Evolutionary conservation across 2,888 invertebrate species (phyloP).

Genomic region (Diarsia mendica): DNA sequence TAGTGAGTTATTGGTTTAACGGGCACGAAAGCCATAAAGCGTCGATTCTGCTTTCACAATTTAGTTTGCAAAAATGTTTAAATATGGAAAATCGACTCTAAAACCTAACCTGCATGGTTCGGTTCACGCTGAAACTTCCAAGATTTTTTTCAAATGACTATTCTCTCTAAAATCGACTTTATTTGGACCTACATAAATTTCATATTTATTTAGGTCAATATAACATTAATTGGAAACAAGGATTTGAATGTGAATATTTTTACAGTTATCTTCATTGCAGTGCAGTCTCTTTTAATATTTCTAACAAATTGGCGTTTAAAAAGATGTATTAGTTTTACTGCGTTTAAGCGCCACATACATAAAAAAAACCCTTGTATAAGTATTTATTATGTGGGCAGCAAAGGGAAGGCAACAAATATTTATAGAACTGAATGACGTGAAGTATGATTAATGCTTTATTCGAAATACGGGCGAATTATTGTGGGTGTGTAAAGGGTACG

Average conservation of each 20-base stretch:
- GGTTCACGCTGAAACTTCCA: background rate
- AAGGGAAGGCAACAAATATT: background rate
- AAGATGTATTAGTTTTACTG: background rate
- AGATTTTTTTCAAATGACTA: background rate
- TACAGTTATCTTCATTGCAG: background rate
- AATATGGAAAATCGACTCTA: background rate
- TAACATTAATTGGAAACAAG: background rate
- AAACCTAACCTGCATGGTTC: background rate
- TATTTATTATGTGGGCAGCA: background rate
- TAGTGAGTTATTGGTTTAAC: conserved; percentile 33
- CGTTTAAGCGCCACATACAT: background rate
- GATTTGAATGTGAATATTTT: conserved; percentile 19
- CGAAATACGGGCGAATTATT: too few species aligned
- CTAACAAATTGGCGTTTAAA: background rate
- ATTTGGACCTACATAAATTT: background rate
- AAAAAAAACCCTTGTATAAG: background rate
- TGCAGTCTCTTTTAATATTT: background rate
- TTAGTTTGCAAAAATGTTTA: background rate
- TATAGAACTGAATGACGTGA: background rate
- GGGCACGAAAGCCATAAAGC: conserved; percentile 14
- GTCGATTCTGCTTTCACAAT: background rate
- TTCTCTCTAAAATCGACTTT: background rate
- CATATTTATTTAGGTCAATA: background rate
- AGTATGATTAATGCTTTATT: too few species aligned
- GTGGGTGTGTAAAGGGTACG: too few species aligned